Conservation (phyloP, 30 jellyfish, hydroid and myxozoan genomes). For the Aurelia sp. region DNA sequence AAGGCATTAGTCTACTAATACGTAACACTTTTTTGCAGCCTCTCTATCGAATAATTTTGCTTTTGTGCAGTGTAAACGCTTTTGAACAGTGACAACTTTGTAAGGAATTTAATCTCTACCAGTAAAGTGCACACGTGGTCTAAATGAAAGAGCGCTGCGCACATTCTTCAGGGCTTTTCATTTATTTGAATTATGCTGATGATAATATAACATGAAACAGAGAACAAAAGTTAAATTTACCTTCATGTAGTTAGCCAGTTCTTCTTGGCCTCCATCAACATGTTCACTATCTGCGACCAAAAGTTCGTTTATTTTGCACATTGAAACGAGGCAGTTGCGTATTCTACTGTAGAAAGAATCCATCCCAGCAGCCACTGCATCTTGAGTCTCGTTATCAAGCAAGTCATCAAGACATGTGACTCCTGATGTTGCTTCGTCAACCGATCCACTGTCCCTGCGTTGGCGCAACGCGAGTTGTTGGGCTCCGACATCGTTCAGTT, state of each 20-base stretch:
- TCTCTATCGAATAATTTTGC: too few relatives aligned
- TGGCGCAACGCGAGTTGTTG: conserved; percentile 68
- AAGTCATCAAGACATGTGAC: conserved; percentile 51
- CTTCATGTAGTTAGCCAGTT: conserved; percentile 40
- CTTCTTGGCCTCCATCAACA: conserved; percentile 11
- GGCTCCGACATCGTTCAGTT: conserved; percentile 65
- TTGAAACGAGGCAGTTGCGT: conserved; percentile 75
- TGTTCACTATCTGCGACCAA: conserved; percentile 18
- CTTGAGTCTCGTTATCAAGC: conserved; percentile 67
- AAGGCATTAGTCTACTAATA: too few relatives aligned
- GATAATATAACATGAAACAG: too few relatives aligned
- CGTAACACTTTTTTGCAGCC: too few relatives aligned
- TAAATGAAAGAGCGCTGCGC: too few relatives aligned
- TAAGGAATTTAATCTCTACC: too few relatives aligned
- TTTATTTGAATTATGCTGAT: too few relatives aligned
- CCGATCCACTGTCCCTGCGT: conserved; percentile 69
- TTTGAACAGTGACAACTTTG: too few relatives aligned
- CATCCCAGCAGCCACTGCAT: conserved; percentile 85
- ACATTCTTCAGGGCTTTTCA: too few relatives aligned
- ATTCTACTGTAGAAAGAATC: conserved; percentile 72
- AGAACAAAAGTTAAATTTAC: conserved; percentile 1
- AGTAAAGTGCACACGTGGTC: too few relatives aligned
- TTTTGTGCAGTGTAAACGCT: too few relatives aligned
- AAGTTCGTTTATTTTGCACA: conserved; percentile 61
- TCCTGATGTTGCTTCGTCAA: conserved; percentile 51